phyloP scores from a whole-genome alignment of 2,113 vertebrate genomes.

The pig (Sus scrofa) region T2T-Sscrofa CM000822.6:43267001-43267500 shows the following conservation, averaged over 20 bases:
- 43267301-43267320: conserved; percentile 55
- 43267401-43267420: not conserved
- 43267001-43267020: not conserved
- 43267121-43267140: conserved; percentile 59
- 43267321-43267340: conserved; percentile 64
- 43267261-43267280: conserved; percentile 40
- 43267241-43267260: conserved; percentile 68
- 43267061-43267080: conserved; percentile 61
- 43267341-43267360: conserved; percentile 59
- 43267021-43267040: conserved; percentile 9
- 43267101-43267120: conserved; percentile 36
- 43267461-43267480: conserved; percentile 56
- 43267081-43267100: conserved; percentile 45
- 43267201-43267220: conserved; percentile 70
- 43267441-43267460: not conserved
- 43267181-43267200: conserved; percentile 64
- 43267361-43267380: conserved; percentile 37
- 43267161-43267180: conserved; percentile 76
- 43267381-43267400: conserved; percentile 32
- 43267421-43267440: conserved; percentile 52
- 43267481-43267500: not conserved
- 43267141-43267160: conserved; percentile 28
- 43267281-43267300: conserved; percentile 11
- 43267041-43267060: not conserved
- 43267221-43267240: conserved; percentile 70